A percentile compares a stretch with the other conserved stretches of the same genome.
These are phyloP conservation scores for Oceanodroma tethys DNA, from an alignment of 2,113 vertebrate species.

Conservation along the genomic window DNA sequence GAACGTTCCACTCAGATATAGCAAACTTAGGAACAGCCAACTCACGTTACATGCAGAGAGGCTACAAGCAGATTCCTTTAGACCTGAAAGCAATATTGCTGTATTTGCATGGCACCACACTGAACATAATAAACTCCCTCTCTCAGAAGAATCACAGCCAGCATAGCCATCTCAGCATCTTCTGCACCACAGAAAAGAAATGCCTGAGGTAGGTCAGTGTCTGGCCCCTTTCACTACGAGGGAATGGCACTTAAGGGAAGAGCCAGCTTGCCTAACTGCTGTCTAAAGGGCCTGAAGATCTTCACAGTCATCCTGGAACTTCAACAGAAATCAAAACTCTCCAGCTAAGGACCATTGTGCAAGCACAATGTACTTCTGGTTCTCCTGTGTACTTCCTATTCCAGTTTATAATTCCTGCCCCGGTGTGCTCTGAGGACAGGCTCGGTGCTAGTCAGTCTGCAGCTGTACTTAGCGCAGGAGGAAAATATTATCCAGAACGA, in stretches of 20 bases:
- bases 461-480: fast-evolving
- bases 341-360: neutral
- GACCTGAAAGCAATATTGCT: neutral
- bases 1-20: neutral
- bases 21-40: neutral
- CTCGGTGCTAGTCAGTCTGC: neutral
- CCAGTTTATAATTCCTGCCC: neutral
- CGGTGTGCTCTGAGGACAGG: neutral
- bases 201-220: neutral
- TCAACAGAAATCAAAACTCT: neutral
- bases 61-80: neutral
- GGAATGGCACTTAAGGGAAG: neutral
- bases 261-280: neutral
- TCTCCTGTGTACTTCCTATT: neutral
- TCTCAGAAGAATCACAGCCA: neutral
- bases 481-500: neutral
- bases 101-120: neutral
- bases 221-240: neutral
- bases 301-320: neutral
- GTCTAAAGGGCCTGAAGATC: neutral
- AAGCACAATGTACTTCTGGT: neutral
- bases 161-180: neutral
- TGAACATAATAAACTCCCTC: neutral
- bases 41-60: neutral
- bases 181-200: neutral